Evolutionary conservation across 2,888 invertebrate genomes (phyloP).

Genomic region (Coleophora deauratella): DNA sequence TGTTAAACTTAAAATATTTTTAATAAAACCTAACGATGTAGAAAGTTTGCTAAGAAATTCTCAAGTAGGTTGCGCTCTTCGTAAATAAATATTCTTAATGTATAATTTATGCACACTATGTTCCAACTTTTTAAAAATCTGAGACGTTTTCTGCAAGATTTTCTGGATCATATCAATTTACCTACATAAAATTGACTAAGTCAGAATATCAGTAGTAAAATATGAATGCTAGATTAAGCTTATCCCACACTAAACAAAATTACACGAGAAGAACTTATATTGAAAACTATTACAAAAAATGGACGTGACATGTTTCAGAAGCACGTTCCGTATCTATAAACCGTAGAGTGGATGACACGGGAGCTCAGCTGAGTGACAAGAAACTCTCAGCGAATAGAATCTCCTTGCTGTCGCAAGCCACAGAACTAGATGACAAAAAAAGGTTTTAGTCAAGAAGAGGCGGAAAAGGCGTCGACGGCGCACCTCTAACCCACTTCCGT

Average conservation of each 20-base stretch:
- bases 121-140: no score
- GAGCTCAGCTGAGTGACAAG: constrained; percentile 11
- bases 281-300: no score
- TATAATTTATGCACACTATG: no score
- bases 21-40: constrained; percentile 23
- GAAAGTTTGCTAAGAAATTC: constrained; percentile 20
- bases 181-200: no score
- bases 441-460: constrained; percentile 10
- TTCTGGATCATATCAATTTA: no score
- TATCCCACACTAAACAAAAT: no score
- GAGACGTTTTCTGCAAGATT: no score
- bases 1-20: constrained; percentile 24
- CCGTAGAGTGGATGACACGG: constrained; percentile 8
- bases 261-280: no score
- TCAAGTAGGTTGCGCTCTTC: constrained; percentile 1
- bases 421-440: constrained; percentile 16
- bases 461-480: constrained; percentile 10
- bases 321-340: constrained; percentile 10
- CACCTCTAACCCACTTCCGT: constrained; percentile 31
- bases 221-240: no score
- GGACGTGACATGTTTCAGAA: constrained; percentile 7
- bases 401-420: constrained; percentile 5
- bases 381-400: constrained; percentile 9
- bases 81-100: no score
- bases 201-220: no score